Evolutionary conservation across 2,888 invertebrate species (phyloP), one percentile per base, ranked within the genome.

Genomic region (Himalopsyche anomala): DNA sequence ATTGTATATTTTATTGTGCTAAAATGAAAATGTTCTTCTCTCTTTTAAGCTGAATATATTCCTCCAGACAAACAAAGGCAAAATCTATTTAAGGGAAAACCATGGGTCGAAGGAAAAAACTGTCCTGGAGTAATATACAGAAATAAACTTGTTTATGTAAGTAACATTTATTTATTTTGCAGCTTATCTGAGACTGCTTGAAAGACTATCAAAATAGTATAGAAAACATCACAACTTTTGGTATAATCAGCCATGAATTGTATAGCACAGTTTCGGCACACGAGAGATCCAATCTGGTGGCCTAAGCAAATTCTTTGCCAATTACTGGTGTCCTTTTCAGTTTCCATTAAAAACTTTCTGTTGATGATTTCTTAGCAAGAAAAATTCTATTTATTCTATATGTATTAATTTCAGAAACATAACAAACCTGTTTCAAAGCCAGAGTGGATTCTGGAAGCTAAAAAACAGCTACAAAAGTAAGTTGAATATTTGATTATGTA

Each of bases 21-120:
- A 62, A 6, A 62, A 19, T 19, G 4, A 62, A 19, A 15, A 19
- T 62, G 19, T 19, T 62, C 17, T 19, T 62, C 19, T 62, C 6
- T 28, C 62, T 62, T 93, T 94, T 84, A 90, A 95, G 96, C 96
- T 86, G 93, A 93, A 12, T 95, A 94, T 89, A 94, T 97, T 88
- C 95, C 96, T 28, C 95, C 95, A 2, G 95, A 95, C 88, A 94
- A 95, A 88, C 95, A 95, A 90, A 94, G 91, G 89, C 91, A 89
- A 54, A 92, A 92, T 85, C 94, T 94, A 84, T 95, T 94, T 90
- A 92, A 89, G 87, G 92, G 94, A n/a, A 91, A 91, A 86, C 90
- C 94, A 82, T 95, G 94, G 92, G 93, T 91, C 89, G 90, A 92
- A 6, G 88, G 90, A 17, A 90, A 92, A 55, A 92, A 92, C 87